Evolutionary conservation across 2,113 vertebrate genomes (phyloP).

Genomic region (Lagopus leucura): DNA sequence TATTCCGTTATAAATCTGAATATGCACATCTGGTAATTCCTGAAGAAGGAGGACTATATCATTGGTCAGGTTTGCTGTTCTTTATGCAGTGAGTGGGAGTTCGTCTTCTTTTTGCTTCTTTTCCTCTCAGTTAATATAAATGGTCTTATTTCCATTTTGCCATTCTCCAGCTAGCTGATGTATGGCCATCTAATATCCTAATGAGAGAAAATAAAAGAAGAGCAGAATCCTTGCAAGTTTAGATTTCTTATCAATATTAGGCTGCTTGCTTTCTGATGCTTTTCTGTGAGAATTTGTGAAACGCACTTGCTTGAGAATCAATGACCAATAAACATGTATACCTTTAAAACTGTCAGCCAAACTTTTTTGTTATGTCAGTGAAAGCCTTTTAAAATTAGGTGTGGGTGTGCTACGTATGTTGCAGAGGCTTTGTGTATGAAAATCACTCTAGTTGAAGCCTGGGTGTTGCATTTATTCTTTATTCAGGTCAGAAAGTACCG

Average conservation of each 20-base stretch:
- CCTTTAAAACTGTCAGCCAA: not conserved
- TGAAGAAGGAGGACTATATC: not conserved
- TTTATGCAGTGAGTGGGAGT: not conserved
- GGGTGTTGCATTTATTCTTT: not conserved
- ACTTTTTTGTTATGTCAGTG: not conserved
- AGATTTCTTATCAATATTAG: not conserved
- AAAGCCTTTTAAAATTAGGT: not conserved
- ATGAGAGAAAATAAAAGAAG: not conserved
- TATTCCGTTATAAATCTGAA: not conserved
- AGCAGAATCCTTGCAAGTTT: not conserved
- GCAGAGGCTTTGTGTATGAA: not conserved
- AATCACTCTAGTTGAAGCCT: not conserved
- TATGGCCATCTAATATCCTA: not conserved
- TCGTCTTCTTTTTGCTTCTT: not conserved
- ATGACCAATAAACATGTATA: not conserved
- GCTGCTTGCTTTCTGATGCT: rapidly evolving
- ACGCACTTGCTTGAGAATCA: not conserved
- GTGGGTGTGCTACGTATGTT: not conserved
- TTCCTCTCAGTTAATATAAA: not conserved
- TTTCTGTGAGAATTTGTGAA: not conserved
- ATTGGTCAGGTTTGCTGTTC: not conserved
- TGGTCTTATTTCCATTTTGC: not conserved
- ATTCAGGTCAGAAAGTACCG: not conserved
- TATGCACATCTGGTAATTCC: not conserved
- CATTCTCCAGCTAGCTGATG: not conserved